A percentile compares a stretch with the other conserved stretches of the same genome.
phyloP scores from a whole-genome alignment of 1,140 invertebrate genomes.

The Popillia japonica region DNA sequence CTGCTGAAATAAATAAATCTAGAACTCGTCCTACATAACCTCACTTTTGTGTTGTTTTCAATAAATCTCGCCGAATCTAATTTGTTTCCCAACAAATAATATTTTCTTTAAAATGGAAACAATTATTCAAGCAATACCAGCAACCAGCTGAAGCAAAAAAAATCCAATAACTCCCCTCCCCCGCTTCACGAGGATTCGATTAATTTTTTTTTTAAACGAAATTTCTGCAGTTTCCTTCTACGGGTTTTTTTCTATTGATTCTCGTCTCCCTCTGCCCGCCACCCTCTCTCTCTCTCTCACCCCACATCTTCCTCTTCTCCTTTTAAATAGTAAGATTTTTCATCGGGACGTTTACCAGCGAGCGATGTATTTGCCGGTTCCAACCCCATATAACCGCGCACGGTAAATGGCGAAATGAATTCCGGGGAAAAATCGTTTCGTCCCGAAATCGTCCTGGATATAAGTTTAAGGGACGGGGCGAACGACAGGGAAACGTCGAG shows the following conservation, averaged over 20 bases:
- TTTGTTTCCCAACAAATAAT: no score
- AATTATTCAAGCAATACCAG: no score
- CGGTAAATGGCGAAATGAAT: neutral
- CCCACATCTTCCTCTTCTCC: no score
- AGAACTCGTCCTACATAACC: no score
- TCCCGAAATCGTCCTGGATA: neutral
- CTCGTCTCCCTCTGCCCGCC: neutral
- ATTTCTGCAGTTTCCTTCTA: neutral
- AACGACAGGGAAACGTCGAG: neutral
- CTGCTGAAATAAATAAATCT: no score
- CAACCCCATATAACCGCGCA: neutral
- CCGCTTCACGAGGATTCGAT: neutral
- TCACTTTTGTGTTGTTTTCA: no score
- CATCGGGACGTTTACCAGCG: neutral
- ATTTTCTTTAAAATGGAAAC: no score
- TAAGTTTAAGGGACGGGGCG: neutral
- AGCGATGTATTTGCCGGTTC: neutral
- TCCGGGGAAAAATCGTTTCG: neutral
- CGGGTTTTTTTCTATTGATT: neutral
- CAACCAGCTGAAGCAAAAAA: neutral
- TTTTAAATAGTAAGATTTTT: neutral
- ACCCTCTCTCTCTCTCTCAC: no score
- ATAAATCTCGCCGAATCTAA: no score
- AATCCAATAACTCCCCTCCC: neutral
- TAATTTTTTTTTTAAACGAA: slow-evolving; percentile 12